Evolutionary conservation across 2,113 vertebrate species (phyloP).

Genomic region (Aspidoscelis tigris): DNA sequence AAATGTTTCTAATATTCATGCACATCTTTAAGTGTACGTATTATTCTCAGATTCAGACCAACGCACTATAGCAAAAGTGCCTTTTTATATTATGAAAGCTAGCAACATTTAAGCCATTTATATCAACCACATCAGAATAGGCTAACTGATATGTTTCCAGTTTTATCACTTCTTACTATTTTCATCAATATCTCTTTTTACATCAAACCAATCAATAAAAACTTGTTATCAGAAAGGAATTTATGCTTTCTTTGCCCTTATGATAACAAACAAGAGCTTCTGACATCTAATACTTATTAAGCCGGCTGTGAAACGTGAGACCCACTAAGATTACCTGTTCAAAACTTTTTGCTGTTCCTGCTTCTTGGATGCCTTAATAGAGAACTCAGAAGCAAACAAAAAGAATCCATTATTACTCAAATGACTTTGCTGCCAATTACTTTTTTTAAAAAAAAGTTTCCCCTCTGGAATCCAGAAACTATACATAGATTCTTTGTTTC

Average conservation of each 20-base stretch:
- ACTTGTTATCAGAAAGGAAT: no score
- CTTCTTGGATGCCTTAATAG: neutral
- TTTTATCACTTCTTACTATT: no score
- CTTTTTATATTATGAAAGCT: no score
- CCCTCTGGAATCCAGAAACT: slow-evolving; percentile 50
- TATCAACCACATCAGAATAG: no score
- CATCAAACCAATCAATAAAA: no score
- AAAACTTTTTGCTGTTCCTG: neutral
- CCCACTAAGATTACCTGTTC: neutral
- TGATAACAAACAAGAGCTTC: neutral
- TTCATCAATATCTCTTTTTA: no score
- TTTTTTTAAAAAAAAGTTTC: slow-evolving; percentile 31
- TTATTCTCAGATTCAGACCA: no score
- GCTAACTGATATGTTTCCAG: no score
- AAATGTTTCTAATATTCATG: no score
- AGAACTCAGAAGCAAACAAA: neutral
- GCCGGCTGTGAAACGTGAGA: neutral
- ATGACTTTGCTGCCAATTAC: slow-evolving; percentile 40
- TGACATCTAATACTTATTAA: neutral
- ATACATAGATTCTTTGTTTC: slow-evolving; percentile 59
- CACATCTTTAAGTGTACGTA: no score
- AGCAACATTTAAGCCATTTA: no score
- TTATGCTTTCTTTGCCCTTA: neutral
- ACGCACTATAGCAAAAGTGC: no score
- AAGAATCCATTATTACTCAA: slow-evolving; percentile 42